These are phyloP conservation scores for Psephotus haematonotus DNA, from an alignment of 2,113 vertebrate genomes.

Conservation along the genomic window DNA sequence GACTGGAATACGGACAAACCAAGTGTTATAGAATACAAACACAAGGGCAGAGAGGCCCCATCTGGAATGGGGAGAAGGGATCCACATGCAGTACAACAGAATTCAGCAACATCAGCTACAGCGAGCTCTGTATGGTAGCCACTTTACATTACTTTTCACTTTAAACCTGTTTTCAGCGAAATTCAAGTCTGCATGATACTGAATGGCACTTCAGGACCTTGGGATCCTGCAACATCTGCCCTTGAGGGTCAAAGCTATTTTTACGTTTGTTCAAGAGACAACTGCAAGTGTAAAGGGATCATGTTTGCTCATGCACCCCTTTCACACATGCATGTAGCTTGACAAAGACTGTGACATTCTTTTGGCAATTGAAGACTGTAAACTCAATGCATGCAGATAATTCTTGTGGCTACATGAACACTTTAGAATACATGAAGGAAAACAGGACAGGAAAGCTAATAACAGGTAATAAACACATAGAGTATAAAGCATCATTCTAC, in stretches of 20 bases:
- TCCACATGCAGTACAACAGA: neutral
- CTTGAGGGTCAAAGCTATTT: neutral
- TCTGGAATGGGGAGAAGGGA: neutral
- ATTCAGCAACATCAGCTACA: neutral
- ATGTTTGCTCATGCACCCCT: neutral
- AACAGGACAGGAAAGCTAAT: neutral
- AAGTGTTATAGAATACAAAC: neutral
- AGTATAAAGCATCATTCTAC: neutral
- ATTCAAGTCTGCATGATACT: neutral
- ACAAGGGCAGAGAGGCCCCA: neutral
- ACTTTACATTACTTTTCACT: neutral
- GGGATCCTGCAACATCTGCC: neutral
- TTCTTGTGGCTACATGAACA: neutral
- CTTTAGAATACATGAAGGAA: neutral
- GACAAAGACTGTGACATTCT: neutral
- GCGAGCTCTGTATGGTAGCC: fast-evolving
- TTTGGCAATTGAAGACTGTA: neutral
- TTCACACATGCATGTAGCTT: neutral
- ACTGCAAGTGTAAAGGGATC: conserved; percentile 15
- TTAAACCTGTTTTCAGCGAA: neutral
- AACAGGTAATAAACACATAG: neutral
- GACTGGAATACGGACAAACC: neutral
- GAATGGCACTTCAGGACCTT: neutral
- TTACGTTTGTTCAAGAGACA: conserved; percentile 32
- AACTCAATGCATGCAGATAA: neutral